A percentile compares a stretch with the other conserved stretches of the same genome.
Conservation (phyloP, 2,113 vertebrate species). For the Tetrax tetrax region DNA sequence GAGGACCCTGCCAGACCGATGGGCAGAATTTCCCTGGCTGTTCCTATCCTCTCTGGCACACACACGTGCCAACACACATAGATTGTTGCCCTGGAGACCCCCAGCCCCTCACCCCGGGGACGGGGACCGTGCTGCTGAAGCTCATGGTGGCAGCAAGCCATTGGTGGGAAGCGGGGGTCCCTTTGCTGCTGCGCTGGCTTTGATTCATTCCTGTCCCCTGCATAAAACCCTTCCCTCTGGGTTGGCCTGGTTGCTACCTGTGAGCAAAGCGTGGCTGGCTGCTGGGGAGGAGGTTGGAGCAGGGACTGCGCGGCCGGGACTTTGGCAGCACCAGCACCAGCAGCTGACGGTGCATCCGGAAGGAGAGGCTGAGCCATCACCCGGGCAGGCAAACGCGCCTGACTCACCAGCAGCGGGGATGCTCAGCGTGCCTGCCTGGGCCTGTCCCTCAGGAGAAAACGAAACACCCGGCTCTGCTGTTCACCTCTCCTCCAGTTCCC, state of each 20-base stretch:
- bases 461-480: not conserved
- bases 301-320: not conserved
- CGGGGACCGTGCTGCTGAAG: not conserved
- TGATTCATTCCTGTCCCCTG: not conserved
- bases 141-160: not conserved
- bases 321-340: not conserved
- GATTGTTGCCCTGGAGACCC: not conserved
- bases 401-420: not conserved
- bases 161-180: not conserved
- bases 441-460: not conserved
- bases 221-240: not conserved
- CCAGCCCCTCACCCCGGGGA: not conserved
- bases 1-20: not conserved
- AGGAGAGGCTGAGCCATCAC: not conserved
- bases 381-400: not conserved
- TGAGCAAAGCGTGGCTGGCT: not conserved
- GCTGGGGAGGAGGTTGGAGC: not conserved
- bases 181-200: not conserved
- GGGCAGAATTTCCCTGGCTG: not conserved
- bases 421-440: not conserved
- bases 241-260: not conserved
- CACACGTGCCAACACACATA: not conserved
- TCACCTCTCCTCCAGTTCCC: not conserved
- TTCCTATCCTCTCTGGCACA: not conserved
- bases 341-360: not conserved